Evolutionary conservation across 2,113 vertebrate species (phyloP).

Genomic region (Neolamprologus hecqui): DNA sequence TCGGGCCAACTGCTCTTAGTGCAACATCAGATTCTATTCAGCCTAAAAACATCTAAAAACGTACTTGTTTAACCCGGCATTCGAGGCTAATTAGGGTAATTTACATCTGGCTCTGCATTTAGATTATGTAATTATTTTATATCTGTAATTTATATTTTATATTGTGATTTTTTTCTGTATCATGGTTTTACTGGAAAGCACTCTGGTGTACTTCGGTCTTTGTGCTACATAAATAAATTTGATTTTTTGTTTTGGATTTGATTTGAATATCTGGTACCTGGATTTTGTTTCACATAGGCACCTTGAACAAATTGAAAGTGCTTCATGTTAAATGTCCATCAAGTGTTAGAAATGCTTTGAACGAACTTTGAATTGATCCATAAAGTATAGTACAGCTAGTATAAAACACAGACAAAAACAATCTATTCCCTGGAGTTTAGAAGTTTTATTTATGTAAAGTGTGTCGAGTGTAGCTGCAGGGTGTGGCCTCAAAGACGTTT

Average conservation of each 20-base stretch:
- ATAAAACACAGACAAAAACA: background rate
- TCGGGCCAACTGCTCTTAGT: too few relatives aligned
- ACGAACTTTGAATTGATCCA: background rate
- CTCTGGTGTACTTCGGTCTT: background rate
- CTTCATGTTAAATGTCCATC: background rate
- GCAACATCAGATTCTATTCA: too few relatives aligned
- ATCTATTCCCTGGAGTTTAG: background rate
- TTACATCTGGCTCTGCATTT: background rate
- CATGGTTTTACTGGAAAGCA: background rate
- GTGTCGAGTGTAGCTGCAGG: background rate
- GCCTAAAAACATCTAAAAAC: background rate
- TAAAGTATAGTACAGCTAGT: background rate
- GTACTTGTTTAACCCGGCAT: background rate
- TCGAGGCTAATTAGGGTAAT: background rate
- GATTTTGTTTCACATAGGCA: background rate
- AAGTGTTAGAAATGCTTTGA: background rate
- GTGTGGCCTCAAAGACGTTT: background rate
- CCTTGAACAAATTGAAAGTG: background rate
- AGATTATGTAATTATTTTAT: background rate
- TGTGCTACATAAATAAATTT: rapidly evolving
- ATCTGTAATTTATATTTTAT: background rate
- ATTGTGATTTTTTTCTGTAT: background rate
- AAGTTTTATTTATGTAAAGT: background rate
- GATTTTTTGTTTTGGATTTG: background rate
- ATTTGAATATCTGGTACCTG: background rate